Evolutionary conservation across 2,797 vertebrate species (phyloP).

Genomic region (Cyprinella venusta): DNA sequence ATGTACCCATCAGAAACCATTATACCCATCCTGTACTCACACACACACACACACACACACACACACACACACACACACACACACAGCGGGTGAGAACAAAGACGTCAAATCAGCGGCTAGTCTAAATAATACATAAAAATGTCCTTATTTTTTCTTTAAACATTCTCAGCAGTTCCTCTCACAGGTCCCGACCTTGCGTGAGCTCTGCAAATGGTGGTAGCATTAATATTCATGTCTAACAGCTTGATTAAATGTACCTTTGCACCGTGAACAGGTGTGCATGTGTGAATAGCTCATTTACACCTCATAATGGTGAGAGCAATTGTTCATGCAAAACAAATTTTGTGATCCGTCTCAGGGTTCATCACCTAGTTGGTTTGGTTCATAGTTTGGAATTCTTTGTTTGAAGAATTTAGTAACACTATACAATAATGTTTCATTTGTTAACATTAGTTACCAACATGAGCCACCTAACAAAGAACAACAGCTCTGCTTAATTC

Average conservation of each 20-base stretch:
- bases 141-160: conserved; percentile 28
- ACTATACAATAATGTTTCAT: neutral
- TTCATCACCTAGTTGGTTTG: neutral
- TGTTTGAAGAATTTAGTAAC: neutral
- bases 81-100: conserved; percentile 27
- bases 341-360: neutral
- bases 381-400: neutral
- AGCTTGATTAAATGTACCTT: conserved; percentile 68
- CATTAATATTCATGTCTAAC: conserved; percentile 71
- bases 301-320: conserved; percentile 63
- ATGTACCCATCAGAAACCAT: neutral
- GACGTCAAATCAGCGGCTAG: conserved; percentile 63
- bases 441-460: neutral
- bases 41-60: conserved; percentile 7
- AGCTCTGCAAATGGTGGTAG: conserved; percentile 57
- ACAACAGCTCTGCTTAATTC: neutral
- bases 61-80: too few relatives aligned
- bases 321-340: conserved; percentile 56
- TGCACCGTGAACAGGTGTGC: conserved; percentile 72
- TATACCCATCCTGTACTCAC: neutral
- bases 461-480: neutral
- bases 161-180: conserved; percentile 20
- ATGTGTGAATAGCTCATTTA: conserved; percentile 63
- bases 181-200: conserved; percentile 58
- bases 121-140: conserved; percentile 58